These are phyloP conservation scores for Argyrosomus japonicus DNA, from an alignment of 2,113 vertebrate species.

Conservation along the genomic window DNA sequence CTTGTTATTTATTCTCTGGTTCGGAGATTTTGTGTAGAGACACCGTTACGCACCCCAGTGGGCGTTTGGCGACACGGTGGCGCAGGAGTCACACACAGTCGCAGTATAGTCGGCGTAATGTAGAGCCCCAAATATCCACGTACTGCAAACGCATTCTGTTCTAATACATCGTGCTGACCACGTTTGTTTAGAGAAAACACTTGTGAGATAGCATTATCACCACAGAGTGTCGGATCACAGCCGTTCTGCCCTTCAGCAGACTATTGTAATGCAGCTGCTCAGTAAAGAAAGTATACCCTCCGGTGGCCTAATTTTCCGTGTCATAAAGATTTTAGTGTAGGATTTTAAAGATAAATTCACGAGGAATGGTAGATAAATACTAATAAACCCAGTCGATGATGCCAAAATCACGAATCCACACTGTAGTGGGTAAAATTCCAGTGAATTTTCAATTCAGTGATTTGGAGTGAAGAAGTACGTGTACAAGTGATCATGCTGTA, in stretches of 20 bases:
- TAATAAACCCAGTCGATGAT: fast-evolving
- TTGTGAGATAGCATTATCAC: neutral
- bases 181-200: conserved; percentile 13
- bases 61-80: conserved; percentile 76
- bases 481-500: conserved; percentile 13
- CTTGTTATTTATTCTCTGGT: conserved; percentile 5
- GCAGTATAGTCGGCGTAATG: conserved; percentile 20
- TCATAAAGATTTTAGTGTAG: neutral
- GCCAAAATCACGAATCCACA: neutral
- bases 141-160: neutral
- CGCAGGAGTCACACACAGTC: conserved; percentile 63
- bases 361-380: neutral
- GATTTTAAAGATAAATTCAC: neutral
- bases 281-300: conserved; percentile 41
- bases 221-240: conserved; percentile 5
- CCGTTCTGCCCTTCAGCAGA: neutral
- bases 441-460: neutral
- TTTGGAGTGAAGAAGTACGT: conserved; percentile 34
- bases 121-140: conserved; percentile 21
- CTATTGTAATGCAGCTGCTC: conserved; percentile 28
- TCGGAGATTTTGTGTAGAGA: conserved; percentile 38
- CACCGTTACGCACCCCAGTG: conserved; percentile 78
- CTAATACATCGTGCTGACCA: neutral
- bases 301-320: conserved; percentile 20
- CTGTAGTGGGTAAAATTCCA: neutral